Evolutionary conservation across 2,888 invertebrate genomes (phyloP), one percentile per base, ranked within the genome.

Genomic region (Xestia rhomboidea): DNA sequence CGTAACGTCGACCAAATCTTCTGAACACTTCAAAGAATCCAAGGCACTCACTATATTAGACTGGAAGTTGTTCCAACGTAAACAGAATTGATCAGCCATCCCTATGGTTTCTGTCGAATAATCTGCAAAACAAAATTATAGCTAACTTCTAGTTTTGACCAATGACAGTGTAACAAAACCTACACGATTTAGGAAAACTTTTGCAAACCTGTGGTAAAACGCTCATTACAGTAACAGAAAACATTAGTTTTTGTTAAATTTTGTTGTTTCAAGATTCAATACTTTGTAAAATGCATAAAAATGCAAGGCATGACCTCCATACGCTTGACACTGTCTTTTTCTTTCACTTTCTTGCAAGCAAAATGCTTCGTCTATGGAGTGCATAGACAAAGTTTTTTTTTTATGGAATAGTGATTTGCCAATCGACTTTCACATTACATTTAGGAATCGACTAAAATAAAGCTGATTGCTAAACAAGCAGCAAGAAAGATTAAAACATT

Each of bases 31-130:
- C 84, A 98, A 95, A 88, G 97, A 97, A 94, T 98, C 98, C 91
- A 98, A 97, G 63, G 98, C 98, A 91, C 97, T 97, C 82, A 98
- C 97, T 90, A 98, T 97, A 90, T 97, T 98, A 78, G 97, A 97
- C 94, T 98, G 97, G 95, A 98, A 98, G 93, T 98, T 98, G 93
- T 98, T 98, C 98, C 98, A 98, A 95, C 97, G 97, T 93, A 98
- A 97, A 95, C 98, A 98, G 93, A 98, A 98, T 93, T 98, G 98
- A 94, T 98, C 97, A 91, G 97, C 96, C 97, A 97, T 97, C 89
- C 93, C 94, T 95, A 94, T 87, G 92, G 90, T 91, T 90, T 92
- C 80, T 90, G 87, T 90, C 90, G 89, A 89, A 90, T 92, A 92
- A 83, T 89, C 93, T 93, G 90, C 89, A 91, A 94, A 92, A 91